Conservation (phyloP, 2,888 invertebrate genomes). For the Helleia helle region DNA sequence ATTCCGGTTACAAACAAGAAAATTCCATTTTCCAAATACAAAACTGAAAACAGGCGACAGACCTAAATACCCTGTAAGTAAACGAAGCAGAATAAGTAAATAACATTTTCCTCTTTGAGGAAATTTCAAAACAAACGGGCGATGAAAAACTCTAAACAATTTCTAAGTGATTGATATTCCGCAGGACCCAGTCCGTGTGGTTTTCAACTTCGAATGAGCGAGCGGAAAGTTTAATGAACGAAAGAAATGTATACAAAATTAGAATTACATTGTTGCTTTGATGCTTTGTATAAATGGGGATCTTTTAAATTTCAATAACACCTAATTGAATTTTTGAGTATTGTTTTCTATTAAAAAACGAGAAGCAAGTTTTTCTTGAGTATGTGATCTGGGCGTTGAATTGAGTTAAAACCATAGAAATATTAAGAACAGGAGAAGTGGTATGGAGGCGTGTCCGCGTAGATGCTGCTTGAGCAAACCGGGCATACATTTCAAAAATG, state of each 20-base stretch:
- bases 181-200: conserved; percentile 7
- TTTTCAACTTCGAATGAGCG: conserved; percentile 5
- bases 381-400: too few relatives aligned
- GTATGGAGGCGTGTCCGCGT: too few relatives aligned
- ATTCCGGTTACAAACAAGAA: conserved; percentile 62
- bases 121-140: conserved; percentile 54
- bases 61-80: conserved; percentile 70
- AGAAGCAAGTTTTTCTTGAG: too few relatives aligned
- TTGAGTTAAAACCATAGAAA: too few relatives aligned
- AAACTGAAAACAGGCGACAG: conserved; percentile 55
- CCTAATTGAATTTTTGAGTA: too few relatives aligned
- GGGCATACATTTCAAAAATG: too few relatives aligned
- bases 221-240: conserved; percentile 8
- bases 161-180: conserved; percentile 40
- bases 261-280: conserved; percentile 7
- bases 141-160: conserved; percentile 50
- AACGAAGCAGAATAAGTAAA: conserved; percentile 69
- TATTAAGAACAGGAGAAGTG: too few relatives aligned
- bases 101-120: conserved; percentile 55
- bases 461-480: too few relatives aligned
- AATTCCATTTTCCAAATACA: conserved; percentile 67
- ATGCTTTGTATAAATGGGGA: not conserved
- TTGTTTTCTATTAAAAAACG: too few relatives aligned
- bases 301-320: not conserved
- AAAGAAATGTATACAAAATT: conserved; percentile 9